Percentiles rank a stretch among this genome's conserved stretches.
Evolutionary conservation across 2,888 invertebrate species (phyloP).

Genomic region (Isoperla grammatica): DNA sequence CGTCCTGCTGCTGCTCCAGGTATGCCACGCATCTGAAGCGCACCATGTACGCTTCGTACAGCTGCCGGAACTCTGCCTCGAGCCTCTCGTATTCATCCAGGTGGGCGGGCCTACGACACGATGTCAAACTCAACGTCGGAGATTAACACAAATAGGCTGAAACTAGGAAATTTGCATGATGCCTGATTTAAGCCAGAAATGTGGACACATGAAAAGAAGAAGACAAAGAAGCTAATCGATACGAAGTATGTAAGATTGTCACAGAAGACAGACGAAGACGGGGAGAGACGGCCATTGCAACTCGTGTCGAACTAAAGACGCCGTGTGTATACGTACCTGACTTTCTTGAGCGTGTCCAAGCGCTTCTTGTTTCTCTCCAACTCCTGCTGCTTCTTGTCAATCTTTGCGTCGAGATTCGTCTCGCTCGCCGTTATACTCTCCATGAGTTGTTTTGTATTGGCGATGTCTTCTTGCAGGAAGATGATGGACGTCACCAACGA

Average conservation of each 20-base stretch:
- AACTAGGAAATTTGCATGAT: too few relatives aligned
- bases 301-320: neutral
- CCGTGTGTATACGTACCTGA: constrained; percentile 57
- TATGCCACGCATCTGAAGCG: constrained; percentile 85
- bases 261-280: too few relatives aligned
- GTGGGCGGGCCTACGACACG: constrained; percentile 82
- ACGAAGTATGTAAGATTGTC: too few relatives aligned
- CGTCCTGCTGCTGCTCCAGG: constrained; percentile 78
- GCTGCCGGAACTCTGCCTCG: constrained; percentile 74
- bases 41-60: constrained; percentile 84
- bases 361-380: constrained; percentile 90
- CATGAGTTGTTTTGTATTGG: constrained; percentile 68
- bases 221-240: too few relatives aligned
- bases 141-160: constrained; percentile 19
- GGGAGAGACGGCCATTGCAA: too few relatives aligned
- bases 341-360: constrained; percentile 88
- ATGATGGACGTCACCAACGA: constrained; percentile 70
- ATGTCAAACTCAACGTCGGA: too few relatives aligned
- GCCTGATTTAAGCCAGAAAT: too few relatives aligned
- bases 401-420: constrained; percentile 81
- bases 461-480: constrained; percentile 61
- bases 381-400: constrained; percentile 85
- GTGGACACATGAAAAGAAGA: too few relatives aligned
- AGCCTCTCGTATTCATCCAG: constrained; percentile 90
- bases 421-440: constrained; percentile 85